A percentile compares a stretch with the other conserved stretches of the same genome.
phyloP scores from a whole-genome alignment of 1,140 invertebrate species.

The Zaprionus gabonicus region DNA sequence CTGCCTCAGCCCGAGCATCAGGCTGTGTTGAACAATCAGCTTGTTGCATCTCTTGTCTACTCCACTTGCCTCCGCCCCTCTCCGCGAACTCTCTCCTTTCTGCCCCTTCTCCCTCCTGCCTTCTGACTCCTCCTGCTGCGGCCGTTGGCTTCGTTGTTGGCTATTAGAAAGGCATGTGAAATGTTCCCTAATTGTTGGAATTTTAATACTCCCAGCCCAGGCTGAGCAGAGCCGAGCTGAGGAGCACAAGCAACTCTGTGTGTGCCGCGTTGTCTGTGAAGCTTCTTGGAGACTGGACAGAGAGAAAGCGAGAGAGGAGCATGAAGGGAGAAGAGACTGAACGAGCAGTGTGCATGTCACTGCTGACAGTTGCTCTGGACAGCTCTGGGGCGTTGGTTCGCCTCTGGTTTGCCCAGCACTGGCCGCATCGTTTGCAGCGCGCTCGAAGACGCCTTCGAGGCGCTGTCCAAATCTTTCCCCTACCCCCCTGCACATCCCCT shows the following conservation, averaged over 20 bases:
- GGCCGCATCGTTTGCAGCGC: background rate
- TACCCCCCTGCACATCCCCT: background rate
- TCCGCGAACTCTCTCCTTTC: background rate
- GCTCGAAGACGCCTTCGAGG: background rate
- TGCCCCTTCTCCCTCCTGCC: background rate
- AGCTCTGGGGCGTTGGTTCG: constrained; percentile 19
- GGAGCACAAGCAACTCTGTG: constrained; percentile 5
- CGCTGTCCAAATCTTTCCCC: constrained; percentile 36
- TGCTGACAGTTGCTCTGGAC: constrained; percentile 39
- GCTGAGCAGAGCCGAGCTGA: constrained; percentile 7
- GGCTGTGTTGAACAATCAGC: constrained; percentile 41
- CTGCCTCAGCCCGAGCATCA: constrained; percentile 29
- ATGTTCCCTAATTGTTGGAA: constrained; percentile 82
- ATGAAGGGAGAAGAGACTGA: background rate
- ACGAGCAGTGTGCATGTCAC: constrained; percentile 35
- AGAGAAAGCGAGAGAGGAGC: background rate
- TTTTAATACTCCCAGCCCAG: constrained; percentile 69
- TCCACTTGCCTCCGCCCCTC: background rate
- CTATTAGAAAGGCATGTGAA: constrained; percentile 82
- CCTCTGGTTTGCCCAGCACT: background rate
- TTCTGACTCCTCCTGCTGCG: background rate
- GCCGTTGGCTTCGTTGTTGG: constrained; percentile 60
- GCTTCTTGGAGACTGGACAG: background rate
- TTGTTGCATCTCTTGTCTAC: constrained; percentile 63
- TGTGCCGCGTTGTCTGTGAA: constrained; percentile 38